A percentile compares a stretch with the other conserved stretches of the same genome.
Evolutionary conservation across 2,797 vertebrate species (phyloP).

Genomic region (Pelodytes ibericus): DNA sequence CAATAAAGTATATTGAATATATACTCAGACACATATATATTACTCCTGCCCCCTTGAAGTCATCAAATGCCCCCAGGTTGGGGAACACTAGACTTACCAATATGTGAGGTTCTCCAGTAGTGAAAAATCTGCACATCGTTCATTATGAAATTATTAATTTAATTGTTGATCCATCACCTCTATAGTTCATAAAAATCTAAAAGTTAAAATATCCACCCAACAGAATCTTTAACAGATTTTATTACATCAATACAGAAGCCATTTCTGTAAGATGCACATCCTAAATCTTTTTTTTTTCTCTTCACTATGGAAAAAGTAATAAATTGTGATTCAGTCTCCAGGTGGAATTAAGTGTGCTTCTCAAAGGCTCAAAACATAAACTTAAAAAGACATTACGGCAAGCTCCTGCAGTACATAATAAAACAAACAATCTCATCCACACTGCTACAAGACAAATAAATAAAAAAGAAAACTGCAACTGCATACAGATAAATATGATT

Average conservation of each 20-base stretch:
- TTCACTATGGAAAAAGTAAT: slow-evolving; percentile 28
- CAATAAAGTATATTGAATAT: too few relatives aligned
- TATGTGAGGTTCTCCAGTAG: too few relatives aligned
- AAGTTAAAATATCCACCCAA: neutral
- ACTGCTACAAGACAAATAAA: slow-evolving; percentile 41
- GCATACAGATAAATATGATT: slow-evolving; percentile 41
- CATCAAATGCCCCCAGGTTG: too few relatives aligned
- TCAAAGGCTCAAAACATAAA: slow-evolving; percentile 33
- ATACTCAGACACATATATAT: too few relatives aligned
- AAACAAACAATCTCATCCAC: slow-evolving; percentile 33
- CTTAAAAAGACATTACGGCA: slow-evolving; percentile 26
- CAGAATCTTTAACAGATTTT: slow-evolving; percentile 1
- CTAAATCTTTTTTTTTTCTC: slow-evolving; percentile 25
- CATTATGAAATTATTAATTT: slow-evolving; percentile 26
- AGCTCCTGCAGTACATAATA: slow-evolving; percentile 18
- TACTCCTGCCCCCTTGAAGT: too few relatives aligned
- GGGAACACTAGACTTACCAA: too few relatives aligned
- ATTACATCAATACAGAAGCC: slow-evolving; percentile 13
- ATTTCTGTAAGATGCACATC: slow-evolving; percentile 19
- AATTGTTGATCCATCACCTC: slow-evolving; percentile 5
- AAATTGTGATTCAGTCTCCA: slow-evolving; percentile 39
- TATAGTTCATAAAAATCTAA: neutral
- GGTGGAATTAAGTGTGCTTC: slow-evolving; percentile 45
- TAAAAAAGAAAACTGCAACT: slow-evolving; percentile 35
- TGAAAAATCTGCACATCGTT: too few relatives aligned